Percentiles rank a stretch among this genome's conserved stretches.
Conservation (phyloP, 2,888 invertebrate species). For the Steinernema hermaphroditum region DNA sequence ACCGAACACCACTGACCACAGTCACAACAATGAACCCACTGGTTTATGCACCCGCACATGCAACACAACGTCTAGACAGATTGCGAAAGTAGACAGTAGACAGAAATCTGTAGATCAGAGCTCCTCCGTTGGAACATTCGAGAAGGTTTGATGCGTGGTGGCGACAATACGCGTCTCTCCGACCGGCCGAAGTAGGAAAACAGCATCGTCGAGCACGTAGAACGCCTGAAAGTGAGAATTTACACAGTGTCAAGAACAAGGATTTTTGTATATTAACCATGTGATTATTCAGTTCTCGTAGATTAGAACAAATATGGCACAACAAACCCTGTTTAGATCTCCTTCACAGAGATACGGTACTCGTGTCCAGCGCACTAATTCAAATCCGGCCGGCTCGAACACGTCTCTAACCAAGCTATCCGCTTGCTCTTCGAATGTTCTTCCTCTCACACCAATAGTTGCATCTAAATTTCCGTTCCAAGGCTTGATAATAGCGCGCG, state of each 20-base stretch:
- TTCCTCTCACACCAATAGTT: conserved; percentile 66
- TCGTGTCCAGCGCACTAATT: conserved; percentile 80
- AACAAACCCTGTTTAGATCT: conserved; percentile 70
- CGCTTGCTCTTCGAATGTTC: conserved; percentile 75
- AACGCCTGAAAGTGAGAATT: conserved; percentile 50
- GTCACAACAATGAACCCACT: background rate
- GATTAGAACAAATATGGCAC: background rate
- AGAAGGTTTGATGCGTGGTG: background rate
- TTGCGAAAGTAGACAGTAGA: background rate
- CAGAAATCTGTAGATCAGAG: background rate
- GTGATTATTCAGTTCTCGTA: no score
- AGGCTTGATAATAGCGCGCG: background rate
- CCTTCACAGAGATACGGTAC: conserved; percentile 96
- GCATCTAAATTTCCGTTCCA: conserved; percentile 63
- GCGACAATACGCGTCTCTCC: background rate
- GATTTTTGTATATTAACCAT: no score
- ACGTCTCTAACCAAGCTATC: conserved; percentile 74
- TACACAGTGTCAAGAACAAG: background rate
- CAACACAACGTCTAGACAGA: background rate
- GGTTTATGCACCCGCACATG: background rate
- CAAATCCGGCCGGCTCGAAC: conserved; percentile 75
- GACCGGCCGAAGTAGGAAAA: conserved; percentile 50
- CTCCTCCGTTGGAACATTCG: background rate
- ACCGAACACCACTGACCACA: background rate
- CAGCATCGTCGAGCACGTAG: conserved; percentile 58